A percentile compares a stretch with the other conserved stretches of the same genome.
Evolutionary conservation across 2,113 vertebrate genomes (phyloP).

Genomic region (Tenebrosternarchus preto): DNA sequence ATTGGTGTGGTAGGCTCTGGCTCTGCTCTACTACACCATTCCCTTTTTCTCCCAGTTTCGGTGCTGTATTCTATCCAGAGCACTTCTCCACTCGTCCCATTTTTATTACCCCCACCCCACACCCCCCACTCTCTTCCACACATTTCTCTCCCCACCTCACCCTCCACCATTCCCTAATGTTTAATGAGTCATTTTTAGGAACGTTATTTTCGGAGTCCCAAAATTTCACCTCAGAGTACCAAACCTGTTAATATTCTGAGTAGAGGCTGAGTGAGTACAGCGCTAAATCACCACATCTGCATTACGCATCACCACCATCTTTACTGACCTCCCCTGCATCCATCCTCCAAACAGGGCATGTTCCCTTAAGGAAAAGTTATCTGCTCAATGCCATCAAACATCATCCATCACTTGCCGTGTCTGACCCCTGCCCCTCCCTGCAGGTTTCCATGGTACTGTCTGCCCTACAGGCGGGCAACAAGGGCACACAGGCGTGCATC

Average conservation of each 20-base stretch:
- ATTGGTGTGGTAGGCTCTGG: too few relatives aligned
- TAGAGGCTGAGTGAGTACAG: conserved; percentile 40
- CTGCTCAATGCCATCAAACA: too few relatives aligned
- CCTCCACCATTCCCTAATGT: not conserved
- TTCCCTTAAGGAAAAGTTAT: too few relatives aligned
- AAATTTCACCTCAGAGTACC: conserved; percentile 9
- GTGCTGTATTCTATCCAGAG: not conserved
- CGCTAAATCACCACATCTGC: conserved; percentile 23
- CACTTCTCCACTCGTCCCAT: too few relatives aligned
- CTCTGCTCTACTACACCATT: too few relatives aligned
- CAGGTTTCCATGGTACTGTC: conserved; percentile 96
- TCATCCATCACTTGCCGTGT: too few relatives aligned
- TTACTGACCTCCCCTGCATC: not conserved
- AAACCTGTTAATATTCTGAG: conserved; percentile 22
- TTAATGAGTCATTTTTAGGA: not conserved
- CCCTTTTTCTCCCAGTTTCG: too few relatives aligned
- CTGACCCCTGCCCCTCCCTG: conserved; percentile 28
- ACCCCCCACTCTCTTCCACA: not conserved
- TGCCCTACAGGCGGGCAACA: conserved; percentile 96
- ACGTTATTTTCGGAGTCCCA: conserved; percentile 4
- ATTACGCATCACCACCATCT: not conserved
- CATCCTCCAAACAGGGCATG: not conserved
- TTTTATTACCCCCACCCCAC: too few relatives aligned
- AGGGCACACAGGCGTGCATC: conserved; percentile 97
- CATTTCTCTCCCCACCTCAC: not conserved